A percentile compares a stretch with the other conserved stretches of the same genome.
Evolutionary conservation across 2,888 invertebrate species (phyloP).

Genomic region (Xanthostigma xanthostigma): DNA sequence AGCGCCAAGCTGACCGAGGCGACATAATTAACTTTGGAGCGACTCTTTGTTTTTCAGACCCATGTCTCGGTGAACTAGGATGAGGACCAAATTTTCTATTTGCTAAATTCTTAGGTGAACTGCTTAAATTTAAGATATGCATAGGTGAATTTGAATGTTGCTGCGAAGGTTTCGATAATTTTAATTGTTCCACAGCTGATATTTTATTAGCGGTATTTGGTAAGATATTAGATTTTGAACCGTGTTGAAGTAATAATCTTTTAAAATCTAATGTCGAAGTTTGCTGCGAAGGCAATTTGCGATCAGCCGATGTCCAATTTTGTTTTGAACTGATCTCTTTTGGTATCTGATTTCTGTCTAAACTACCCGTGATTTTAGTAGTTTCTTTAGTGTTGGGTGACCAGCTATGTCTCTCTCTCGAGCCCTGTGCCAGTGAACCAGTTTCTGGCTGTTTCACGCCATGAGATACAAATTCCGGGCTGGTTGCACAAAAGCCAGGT

Average conservation of each 20-base stretch:
- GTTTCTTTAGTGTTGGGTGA: slow-evolving; percentile 35
- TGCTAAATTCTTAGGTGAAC: slow-evolving; percentile 53
- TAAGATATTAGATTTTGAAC: slow-evolving; percentile 43
- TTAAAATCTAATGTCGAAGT: slow-evolving; percentile 77
- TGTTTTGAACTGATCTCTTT: slow-evolving; percentile 26
- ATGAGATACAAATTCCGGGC: slow-evolving; percentile 33
- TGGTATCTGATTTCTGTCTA: slow-evolving; percentile 23
- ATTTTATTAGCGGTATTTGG: slow-evolving; percentile 43
- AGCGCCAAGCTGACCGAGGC: slow-evolving; percentile 57
- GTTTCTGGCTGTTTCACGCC: slow-evolving; percentile 38
- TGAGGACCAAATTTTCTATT: slow-evolving; percentile 42
- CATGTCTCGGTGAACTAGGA: slow-evolving; percentile 34
- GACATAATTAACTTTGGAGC: slow-evolving; percentile 43
- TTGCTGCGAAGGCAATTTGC: slow-evolving; percentile 32
- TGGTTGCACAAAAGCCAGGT: slow-evolving; percentile 23
- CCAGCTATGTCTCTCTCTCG: slow-evolving; percentile 47
- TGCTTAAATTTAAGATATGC: slow-evolving; percentile 52
- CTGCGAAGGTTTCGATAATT: slow-evolving; percentile 43
- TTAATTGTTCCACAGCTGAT: slow-evolving; percentile 68
- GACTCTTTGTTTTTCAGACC: slow-evolving; percentile 17
- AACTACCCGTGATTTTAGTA: slow-evolving; percentile 22
- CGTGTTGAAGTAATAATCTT: slow-evolving; percentile 60
- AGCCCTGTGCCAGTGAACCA: slow-evolving; percentile 39
- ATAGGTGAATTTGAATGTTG: slow-evolving; percentile 22
- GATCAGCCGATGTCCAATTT: slow-evolving; percentile 37